Evolutionary conservation across 92 coral and sea anemone genomes (phyloP).

Genomic region (Zoanthus sansibaricus): DNA sequence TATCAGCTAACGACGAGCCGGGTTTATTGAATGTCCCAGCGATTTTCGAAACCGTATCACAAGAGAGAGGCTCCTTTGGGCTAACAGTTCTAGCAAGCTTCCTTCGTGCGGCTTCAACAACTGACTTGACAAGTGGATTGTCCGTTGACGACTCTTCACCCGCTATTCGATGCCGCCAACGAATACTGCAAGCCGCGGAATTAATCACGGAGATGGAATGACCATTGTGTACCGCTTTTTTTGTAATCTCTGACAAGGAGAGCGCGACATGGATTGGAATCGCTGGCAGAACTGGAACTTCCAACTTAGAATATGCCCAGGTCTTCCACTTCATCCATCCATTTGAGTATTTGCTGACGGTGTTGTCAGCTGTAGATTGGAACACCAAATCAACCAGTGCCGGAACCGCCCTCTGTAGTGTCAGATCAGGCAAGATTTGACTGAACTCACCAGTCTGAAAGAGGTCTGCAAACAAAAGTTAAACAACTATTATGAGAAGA

Average conservation of each 20-base stretch:
- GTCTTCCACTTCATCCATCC: constrained; percentile 43
- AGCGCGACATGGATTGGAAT: constrained; percentile 41
- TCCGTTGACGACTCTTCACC: background rate
- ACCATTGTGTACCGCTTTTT: constrained; percentile 21
- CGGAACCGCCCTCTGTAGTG: constrained; percentile 7
- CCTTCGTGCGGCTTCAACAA: constrained; percentile 15
- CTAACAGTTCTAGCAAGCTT: background rate
- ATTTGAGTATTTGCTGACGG: constrained; percentile 30
- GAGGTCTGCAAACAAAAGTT: constrained; percentile 20
- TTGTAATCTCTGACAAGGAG: constrained; percentile 28
- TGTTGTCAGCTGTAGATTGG: background rate
- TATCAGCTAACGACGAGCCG: background rate
- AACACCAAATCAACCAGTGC: background rate
- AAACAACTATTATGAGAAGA: constrained; percentile 6
- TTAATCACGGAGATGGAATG: constrained; percentile 26
- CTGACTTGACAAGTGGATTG: constrained; percentile 14
- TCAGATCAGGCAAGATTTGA: background rate
- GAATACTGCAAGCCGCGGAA: constrained; percentile 30
- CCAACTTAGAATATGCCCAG: constrained; percentile 37
- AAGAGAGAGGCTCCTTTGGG: constrained; percentile 1
- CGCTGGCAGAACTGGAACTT: constrained; percentile 46
- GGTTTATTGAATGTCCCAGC: background rate
- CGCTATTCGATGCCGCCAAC: background rate
- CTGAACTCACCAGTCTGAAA: constrained; percentile 20
- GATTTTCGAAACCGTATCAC: background rate